Evolutionary conservation across 2,888 invertebrate genomes (phyloP), one percentile per base, ranked within the genome.

Genomic region (Drosophila lutescens): DNA sequence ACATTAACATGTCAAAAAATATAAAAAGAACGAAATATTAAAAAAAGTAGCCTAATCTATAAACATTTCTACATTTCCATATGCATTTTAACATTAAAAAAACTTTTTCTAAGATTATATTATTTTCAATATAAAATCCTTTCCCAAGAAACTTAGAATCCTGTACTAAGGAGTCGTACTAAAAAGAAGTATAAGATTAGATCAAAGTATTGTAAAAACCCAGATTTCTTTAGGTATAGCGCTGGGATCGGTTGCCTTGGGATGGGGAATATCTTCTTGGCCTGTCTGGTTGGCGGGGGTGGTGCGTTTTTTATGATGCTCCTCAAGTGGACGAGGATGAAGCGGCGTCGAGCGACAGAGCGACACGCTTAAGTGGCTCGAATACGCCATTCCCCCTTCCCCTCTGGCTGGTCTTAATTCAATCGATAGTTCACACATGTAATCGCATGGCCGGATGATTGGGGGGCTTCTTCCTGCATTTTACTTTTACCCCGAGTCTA

Each of bases 381-480:
- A 49, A 49, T 67, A 68, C 55, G 65, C 62, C 44, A 12, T 12
- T 4, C 9, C 34, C 43, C 57, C 32, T 32, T 13, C 9, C 60
- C 34, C 20, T 36, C 17, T 38, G 74, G 68, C 78, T 82, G 79
- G 76, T 79, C 86, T 83, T 86, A 83, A 87, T 86, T 90, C 88
- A 90, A 90, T 90, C 89, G 90, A 88, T 87, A 78, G 87, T 87
- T 84, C 87, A 81, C 85, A 85, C 82, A 77, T 81, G 87, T 79
- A 83, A 78, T 88, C 88, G 74, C 80, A 81, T 79, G 69, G 60
- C 56, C 63, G 56, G 58, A 71, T 79, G 89, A 89, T 90, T 89
- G 79, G 79, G 80, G 49, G 76, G 68, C 68, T 68, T 68, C 78
- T 78, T 83, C 86, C 78, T 80, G 69, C 67, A 76, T 76, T 80